Percentiles rank a stretch among this genome's conserved stretches.
These are phyloP conservation scores for Sturnus vulgaris DNA, from an alignment of 2,113 vertebrate species.

Conservation along the genomic window DNA sequence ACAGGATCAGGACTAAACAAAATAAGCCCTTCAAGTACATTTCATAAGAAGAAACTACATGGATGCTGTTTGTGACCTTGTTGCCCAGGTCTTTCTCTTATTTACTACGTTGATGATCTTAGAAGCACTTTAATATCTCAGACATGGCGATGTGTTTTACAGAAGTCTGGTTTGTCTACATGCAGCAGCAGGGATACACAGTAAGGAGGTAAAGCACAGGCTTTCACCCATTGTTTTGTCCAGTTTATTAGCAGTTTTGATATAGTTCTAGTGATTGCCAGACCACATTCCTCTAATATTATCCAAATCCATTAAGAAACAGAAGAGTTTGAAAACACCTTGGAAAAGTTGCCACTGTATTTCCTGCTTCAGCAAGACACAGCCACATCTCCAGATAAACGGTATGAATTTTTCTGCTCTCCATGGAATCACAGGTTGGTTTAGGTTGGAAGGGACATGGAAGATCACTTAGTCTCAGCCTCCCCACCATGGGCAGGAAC, in stretches of 20 bases:
- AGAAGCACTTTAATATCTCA: not conserved
- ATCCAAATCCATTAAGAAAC: not conserved
- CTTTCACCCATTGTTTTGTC: not conserved
- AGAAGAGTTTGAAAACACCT: not conserved
- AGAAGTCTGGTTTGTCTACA: not conserved
- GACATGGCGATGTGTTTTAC: not conserved
- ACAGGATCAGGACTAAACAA: not conserved
- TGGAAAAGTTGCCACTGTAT: not conserved
- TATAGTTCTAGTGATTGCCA: not conserved
- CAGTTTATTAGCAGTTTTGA: not conserved
- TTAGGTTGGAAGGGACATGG: not conserved
- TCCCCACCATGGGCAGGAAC: not conserved
- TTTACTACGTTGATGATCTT: accelerated
- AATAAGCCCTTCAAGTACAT: not conserved
- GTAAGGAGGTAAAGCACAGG: not conserved
- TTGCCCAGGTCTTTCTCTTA: not conserved
- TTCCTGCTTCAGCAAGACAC: not conserved
- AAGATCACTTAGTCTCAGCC: not conserved
- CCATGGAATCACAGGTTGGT: not conserved
- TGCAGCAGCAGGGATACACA: not conserved
- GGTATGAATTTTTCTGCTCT: not conserved
- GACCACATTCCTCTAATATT: not conserved
- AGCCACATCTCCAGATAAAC: not conserved
- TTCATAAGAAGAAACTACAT: not conserved
- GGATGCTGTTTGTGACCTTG: not conserved